Percentiles rank a stretch among this genome's conserved stretches.
phyloP scores from a whole-genome alignment of 1,140 invertebrate genomes.

The Scaptodrosophila lebanonensis region DNA sequence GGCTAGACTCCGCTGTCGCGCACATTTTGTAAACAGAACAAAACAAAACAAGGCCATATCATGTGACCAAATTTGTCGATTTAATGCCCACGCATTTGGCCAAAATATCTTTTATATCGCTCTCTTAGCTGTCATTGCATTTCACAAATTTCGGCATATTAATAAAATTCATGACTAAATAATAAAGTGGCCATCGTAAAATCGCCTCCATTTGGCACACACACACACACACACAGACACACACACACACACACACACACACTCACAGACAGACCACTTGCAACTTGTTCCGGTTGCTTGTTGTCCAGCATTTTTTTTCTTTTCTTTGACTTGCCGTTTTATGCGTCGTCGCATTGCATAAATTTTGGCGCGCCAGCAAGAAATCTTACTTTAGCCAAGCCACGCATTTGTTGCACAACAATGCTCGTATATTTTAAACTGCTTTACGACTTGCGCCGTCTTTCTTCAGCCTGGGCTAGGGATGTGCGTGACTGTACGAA shows the following conservation, averaged over 20 bases:
- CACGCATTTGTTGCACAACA: conserved; percentile 32
- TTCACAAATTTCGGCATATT: conserved; percentile 34
- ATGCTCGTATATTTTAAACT: conserved; percentile 21
- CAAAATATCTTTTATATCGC: too few relatives aligned
- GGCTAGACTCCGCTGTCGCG: too few relatives aligned
- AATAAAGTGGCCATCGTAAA: conserved; percentile 38
- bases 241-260: conserved; percentile 22
- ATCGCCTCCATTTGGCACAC: background rate
- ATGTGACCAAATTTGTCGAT: too few relatives aligned
- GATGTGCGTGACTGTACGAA: background rate
- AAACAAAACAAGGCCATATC: too few relatives aligned
- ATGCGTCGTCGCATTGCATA: too few relatives aligned
- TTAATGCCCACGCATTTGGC: too few relatives aligned
- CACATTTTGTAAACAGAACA: too few relatives aligned
- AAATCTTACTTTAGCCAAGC: background rate
- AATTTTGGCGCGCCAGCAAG: too few relatives aligned
- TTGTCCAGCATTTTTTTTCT: too few relatives aligned
- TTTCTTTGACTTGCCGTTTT: too few relatives aligned
- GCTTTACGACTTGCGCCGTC: conserved; percentile 32
- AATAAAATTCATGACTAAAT: conserved; percentile 29
- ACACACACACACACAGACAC: conserved; percentile 34
- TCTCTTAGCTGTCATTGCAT: conserved; percentile 38
- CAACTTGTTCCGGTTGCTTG: background rate
- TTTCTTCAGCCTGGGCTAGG: background rate
- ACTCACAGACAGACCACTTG: conserved; percentile 31